phyloP scores from a whole-genome alignment of 2,888 invertebrate genomes.

The Gerosis bhagava region DNA sequence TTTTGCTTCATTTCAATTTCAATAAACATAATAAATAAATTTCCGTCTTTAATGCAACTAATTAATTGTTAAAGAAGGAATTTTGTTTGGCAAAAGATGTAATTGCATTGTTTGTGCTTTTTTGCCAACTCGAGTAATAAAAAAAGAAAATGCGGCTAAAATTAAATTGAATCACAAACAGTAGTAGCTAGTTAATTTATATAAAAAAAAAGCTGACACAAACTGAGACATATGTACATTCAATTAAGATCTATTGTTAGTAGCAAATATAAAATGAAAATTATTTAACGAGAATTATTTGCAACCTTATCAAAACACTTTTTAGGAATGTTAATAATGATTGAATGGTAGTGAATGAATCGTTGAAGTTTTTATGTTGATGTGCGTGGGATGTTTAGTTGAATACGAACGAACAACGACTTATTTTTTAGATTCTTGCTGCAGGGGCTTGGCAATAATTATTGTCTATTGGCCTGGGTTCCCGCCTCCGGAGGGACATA shows the following conservation, averaged over 20 bases:
- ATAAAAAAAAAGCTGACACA: no score
- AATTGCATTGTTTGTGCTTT: not conserved
- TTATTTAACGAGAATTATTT: no score
- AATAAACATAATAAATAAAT: no score
- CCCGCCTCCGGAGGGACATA: slow-evolving; percentile 48
- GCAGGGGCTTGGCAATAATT: slow-evolving; percentile 52
- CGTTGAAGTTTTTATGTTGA: slow-evolving; percentile 30
- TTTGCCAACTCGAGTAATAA: slow-evolving; percentile 1
- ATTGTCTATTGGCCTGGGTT: slow-evolving; percentile 51
- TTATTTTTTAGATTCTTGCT: slow-evolving; percentile 32
- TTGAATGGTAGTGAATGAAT: slow-evolving; percentile 13
- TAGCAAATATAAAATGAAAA: not conserved
- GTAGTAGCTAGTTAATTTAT: no score
- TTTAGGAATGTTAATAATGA: slow-evolving; percentile 11
- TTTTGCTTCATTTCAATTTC: no score
- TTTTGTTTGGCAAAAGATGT: no score
- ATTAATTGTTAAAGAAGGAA: no score
- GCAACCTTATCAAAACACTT: no score
- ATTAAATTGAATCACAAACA: no score
- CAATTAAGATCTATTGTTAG: not conserved
- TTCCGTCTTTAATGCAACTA: no score
- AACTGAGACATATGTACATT: no score
- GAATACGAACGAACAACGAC: slow-evolving; percentile 34
- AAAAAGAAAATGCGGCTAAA: not conserved
- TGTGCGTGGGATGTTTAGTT: slow-evolving; percentile 41